Base-by-base conservation (phyloP, 2,888 invertebrate genomes). In the Trissolcus japonicus region DNA sequence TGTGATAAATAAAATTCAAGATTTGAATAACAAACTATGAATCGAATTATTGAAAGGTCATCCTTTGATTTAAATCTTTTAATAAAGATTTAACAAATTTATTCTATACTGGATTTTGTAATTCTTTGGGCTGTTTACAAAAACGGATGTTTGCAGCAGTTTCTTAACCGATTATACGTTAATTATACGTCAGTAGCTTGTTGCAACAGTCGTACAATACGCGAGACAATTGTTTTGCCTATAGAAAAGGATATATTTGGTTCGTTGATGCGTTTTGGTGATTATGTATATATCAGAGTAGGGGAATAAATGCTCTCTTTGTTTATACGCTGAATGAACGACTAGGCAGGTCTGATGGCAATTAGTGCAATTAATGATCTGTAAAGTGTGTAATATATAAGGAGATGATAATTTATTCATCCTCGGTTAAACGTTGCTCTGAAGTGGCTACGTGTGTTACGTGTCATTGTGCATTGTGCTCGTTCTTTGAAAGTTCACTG, bases 301-400 rank as follows among this genome's bases (percentile, higher is more conserved):
- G 14, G 43, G 6, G 13, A 25, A 46, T 53, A 55, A 69, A 63
- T 29, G 62, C 21, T 29, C 46, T 54, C 69, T 66, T 67, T 71
- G 76, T 72, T 72, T 57, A 46, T 56, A n/a, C 41, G 11, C 25
- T 17, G 35, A 35, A 54, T 43, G 56, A 25, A 35, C 43, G 68
- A 68, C 71, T 72, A 71, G 78, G 76, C 57, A 65, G 59, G 66
- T 59, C 67, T 69, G 51, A 50, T 66, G 75, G 69, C 72, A 82
- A 83, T 82, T 80, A 80, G 76, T 78, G 68, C 76, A 79, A 83
- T 83, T 83, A 83, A 81, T 80, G 80, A 78, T 72, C 74, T 76
- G 61, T 67, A 61, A 78, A 35, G 35, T 77, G 69, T 71, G 57
- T 19, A 69, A 66, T 76, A 61, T 67, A 79, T 68, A 59, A 76